Percentiles rank a stretch among this genome's conserved stretches.
phyloP scores from a whole-genome alignment of 2,113 vertebrate species.

The Ceuthmochares aereus region DNA sequence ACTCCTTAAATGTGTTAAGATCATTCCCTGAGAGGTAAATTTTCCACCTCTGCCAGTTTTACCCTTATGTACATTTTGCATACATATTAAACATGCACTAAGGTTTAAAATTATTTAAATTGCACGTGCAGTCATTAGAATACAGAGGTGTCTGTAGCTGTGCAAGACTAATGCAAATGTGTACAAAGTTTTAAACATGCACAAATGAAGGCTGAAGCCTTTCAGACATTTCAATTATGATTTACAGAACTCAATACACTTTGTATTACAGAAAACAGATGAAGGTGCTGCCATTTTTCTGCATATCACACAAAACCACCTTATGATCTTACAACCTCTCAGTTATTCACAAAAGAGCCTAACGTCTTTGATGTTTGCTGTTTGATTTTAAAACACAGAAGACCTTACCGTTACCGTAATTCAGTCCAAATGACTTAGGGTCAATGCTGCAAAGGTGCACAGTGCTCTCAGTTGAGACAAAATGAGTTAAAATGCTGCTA shows the following conservation, averaged over 20 bases:
- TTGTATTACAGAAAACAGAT: background rate
- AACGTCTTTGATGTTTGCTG: background rate
- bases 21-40: constrained; percentile 59
- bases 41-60: constrained; percentile 66
- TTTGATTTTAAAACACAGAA: background rate
- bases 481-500: background rate
- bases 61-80: constrained; percentile 65
- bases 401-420: background rate
- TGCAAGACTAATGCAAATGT: constrained; percentile 61
- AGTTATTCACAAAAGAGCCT: constrained; percentile 11
- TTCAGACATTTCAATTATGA: constrained; percentile 2
- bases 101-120: constrained; percentile 51
- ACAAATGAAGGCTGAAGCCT: constrained; percentile 41
- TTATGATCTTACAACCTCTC: background rate
- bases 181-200: constrained; percentile 51
- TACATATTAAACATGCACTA: constrained; percentile 68
- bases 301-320: background rate
- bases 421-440: background rate
- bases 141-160: constrained; percentile 67
- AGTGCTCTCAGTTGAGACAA: constrained; percentile 15
- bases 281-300: background rate
- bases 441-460: constrained; percentile 9
- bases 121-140: constrained; percentile 56
- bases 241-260: constrained; percentile 1
- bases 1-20: constrained; percentile 35